A percentile compares a stretch with the other conserved stretches of the same genome.
Conservation (phyloP, 2,113 vertebrate genomes). For the Heterochromis multidens region DNA sequence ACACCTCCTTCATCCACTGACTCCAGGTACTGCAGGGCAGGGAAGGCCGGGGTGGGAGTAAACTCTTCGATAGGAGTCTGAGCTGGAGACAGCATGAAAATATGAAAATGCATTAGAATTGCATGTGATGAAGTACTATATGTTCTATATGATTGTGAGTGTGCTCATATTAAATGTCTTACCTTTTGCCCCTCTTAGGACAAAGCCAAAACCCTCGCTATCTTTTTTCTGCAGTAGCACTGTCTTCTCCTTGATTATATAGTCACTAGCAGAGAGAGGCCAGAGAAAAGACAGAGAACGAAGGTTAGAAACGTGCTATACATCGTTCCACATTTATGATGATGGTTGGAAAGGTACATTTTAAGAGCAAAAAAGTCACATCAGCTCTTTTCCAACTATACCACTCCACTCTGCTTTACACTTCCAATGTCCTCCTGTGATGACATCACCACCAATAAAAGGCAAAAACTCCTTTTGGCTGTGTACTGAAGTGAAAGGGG, state of each 20-base stretch:
- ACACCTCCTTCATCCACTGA: conserved; percentile 92
- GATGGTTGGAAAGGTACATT: background rate
- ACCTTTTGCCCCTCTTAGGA: conserved; percentile 93
- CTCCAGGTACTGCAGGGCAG: conserved; percentile 90
- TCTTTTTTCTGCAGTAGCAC: conserved; percentile 93
- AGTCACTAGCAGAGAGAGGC: conserved; percentile 77
- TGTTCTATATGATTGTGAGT: background rate
- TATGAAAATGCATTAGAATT: background rate
- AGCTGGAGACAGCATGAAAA: conserved; percentile 67
- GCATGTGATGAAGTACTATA: background rate
- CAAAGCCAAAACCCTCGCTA: conserved; percentile 94
- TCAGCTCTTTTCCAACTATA: background rate
- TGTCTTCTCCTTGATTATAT: conserved; percentile 94
- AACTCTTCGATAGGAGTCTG: conserved; percentile 94
- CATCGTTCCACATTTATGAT: background rate
- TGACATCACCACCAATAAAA: background rate
- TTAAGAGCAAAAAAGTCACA: too few relatives aligned
- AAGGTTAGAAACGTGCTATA: background rate
- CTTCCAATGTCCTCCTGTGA: background rate
- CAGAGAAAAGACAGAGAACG: background rate
- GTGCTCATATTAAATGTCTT: conserved; percentile 29
- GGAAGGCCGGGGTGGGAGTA: conserved; percentile 90
- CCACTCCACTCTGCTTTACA: background rate
- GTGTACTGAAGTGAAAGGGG: background rate
- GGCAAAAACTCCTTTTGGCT: background rate